Evolutionary conservation across 2,888 invertebrate species (phyloP).

Genomic region (Strigamia maritima): DNA sequence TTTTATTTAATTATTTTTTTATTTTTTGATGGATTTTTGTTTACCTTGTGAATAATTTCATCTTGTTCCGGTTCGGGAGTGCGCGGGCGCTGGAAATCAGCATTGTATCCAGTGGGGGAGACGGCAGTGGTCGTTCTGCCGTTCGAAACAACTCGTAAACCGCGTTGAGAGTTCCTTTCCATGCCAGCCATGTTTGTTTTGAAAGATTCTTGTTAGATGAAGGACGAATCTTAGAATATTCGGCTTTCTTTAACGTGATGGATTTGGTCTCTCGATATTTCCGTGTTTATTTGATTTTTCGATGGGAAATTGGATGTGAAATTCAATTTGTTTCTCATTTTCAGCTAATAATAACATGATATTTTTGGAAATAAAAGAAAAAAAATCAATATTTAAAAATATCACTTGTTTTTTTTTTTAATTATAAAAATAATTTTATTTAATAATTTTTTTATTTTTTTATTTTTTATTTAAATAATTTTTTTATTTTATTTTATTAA

Average conservation of each 20-base stretch:
- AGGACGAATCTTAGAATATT: not conserved
- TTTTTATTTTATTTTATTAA: not conserved
- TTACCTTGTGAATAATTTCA: conserved; percentile 37
- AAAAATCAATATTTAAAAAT: not conserved
- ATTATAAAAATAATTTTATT: not conserved
- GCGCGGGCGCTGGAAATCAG: not conserved
- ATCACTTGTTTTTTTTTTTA: no score
- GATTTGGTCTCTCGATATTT: not conserved
- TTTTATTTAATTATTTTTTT: not conserved
- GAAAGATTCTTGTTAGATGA: not conserved
- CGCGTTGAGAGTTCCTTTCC: not conserved
- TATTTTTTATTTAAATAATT: not conserved
- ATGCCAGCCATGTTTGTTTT: conserved; percentile 9
- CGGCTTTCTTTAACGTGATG: not conserved
- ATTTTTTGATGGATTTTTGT: not conserved
- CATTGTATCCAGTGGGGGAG: conserved; percentile 28
- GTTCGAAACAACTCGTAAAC: not conserved
- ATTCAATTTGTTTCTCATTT: conserved; percentile 10
- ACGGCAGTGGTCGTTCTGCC: conserved; percentile 1
- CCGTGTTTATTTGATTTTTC: not conserved
- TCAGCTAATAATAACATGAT: not conserved
- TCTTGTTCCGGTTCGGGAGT: conserved; percentile 31
- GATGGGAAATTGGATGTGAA: not conserved
- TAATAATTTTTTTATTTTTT: not conserved
- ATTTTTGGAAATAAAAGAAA: not conserved